Evolutionary conservation across 2,797 vertebrate species (phyloP).

Genomic region (Iguana delicatissima): DNA sequence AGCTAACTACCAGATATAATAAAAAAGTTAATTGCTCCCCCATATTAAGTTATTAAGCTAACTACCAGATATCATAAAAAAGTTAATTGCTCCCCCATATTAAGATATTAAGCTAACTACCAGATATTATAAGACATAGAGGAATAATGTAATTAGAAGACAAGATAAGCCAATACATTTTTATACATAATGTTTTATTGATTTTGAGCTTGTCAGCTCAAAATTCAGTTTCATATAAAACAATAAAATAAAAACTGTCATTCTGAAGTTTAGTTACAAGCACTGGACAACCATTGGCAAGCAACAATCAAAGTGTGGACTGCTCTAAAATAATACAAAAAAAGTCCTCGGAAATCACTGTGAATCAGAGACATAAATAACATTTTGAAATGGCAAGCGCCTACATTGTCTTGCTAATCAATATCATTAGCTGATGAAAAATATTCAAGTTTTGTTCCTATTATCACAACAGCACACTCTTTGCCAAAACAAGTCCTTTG

Average conservation of each 20-base stretch:
- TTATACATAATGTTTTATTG: not conserved
- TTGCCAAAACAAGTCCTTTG: not conserved
- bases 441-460: not conserved
- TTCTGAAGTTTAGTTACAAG: not conserved
- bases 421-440: not conserved
- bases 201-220: not conserved
- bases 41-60: not conserved
- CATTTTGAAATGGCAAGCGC: not conserved
- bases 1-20: not conserved
- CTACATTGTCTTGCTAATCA: not conserved
- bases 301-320: not conserved
- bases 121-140: too few species aligned
- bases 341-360: not conserved
- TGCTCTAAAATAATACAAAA: not conserved
- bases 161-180: not conserved
- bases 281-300: not conserved
- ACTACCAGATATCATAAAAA: not conserved
- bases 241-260: not conserved
- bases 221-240: not conserved
- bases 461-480: not conserved
- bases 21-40: not conserved
- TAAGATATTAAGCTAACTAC: not conserved
- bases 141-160: not conserved
- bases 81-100: not conserved
- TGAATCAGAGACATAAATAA: constrained; percentile 5